Conservation (phyloP, 2,888 invertebrate genomes). For the Cremastinae sp. region DNA sequence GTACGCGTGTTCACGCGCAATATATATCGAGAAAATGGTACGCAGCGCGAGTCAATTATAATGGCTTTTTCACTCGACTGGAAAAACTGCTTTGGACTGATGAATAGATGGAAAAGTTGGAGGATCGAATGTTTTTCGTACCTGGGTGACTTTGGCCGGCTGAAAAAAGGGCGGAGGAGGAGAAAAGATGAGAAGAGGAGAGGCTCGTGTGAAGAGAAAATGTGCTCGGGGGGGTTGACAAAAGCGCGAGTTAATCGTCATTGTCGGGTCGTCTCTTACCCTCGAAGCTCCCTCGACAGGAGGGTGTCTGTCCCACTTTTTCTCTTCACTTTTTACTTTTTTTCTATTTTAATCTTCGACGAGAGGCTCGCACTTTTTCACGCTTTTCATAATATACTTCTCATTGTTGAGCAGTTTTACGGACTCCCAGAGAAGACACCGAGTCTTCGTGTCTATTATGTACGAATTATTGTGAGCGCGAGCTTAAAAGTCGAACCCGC, state of each 20-base stretch:
- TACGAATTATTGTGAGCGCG: slow-evolving; percentile 32
- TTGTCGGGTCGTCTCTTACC: slow-evolving; percentile 71
- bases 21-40: too few relatives aligned
- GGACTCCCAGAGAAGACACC: slow-evolving; percentile 41
- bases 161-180: slow-evolving; percentile 14
- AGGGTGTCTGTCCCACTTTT: slow-evolving; percentile 66
- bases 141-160: slow-evolving; percentile 40
- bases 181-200: slow-evolving; percentile 35
- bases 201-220: slow-evolving; percentile 1
- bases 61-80: too few relatives aligned
- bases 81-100: too few relatives aligned
- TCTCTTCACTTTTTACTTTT: slow-evolving; percentile 43
- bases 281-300: slow-evolving; percentile 63
- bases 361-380: slow-evolving; percentile 53
- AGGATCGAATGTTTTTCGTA: slow-evolving; percentile 27
- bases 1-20: too few relatives aligned
- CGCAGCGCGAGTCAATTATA: too few relatives aligned
- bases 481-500: slow-evolving; percentile 46
- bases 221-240: slow-evolving; percentile 57
- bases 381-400: slow-evolving; percentile 43
- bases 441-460: slow-evolving; percentile 15
- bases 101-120: too few relatives aligned
- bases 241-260: slow-evolving; percentile 73
- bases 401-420: slow-evolving; percentile 62
- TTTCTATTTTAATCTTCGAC: slow-evolving; percentile 19